A percentile compares a stretch with the other conserved stretches of the same genome.
phyloP scores from a whole-genome alignment of 2,888 invertebrate genomes.

The Platycnemis pennipes region DNA sequence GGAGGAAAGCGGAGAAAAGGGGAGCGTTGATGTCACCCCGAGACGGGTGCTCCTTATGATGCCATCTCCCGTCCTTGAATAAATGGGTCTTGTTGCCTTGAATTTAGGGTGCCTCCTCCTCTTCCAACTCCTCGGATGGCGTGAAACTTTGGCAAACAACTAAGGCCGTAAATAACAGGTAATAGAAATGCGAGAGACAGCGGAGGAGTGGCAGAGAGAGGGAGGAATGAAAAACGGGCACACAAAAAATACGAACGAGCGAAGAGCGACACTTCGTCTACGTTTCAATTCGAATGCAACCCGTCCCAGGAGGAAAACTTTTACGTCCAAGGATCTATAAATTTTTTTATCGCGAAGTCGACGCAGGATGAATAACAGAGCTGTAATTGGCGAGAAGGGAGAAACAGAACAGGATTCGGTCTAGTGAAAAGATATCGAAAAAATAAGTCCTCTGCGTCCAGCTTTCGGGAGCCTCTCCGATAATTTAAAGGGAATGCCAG shows the following conservation, averaged over 20 bases:
- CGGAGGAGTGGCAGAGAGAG: background rate
- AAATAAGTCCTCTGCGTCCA: background rate
- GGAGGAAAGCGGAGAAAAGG: background rate
- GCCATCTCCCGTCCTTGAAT: constrained; percentile 3
- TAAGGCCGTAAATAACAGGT: constrained; percentile 15
- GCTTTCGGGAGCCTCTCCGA: background rate
- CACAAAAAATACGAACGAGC: background rate
- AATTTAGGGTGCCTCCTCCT: background rate
- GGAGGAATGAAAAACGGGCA: background rate
- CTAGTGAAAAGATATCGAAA: background rate
- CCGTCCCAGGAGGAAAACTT: background rate
- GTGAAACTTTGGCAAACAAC: constrained; percentile 29
- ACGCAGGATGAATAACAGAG: background rate
- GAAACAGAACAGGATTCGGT: background rate
- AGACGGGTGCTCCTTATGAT: background rate
- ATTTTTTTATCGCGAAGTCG: background rate
- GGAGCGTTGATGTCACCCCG: background rate
- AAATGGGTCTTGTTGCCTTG: background rate
- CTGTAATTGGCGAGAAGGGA: background rate
- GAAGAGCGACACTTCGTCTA: background rate
- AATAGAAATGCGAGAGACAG: background rate
- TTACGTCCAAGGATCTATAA: background rate
- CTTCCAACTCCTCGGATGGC: background rate
- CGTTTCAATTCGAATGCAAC: background rate
- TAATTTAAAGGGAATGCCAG: too few relatives aligned